Evolutionary conservation across 2,797 vertebrate species (phyloP).

Genomic region (Sebastes paucispinis): DNA sequence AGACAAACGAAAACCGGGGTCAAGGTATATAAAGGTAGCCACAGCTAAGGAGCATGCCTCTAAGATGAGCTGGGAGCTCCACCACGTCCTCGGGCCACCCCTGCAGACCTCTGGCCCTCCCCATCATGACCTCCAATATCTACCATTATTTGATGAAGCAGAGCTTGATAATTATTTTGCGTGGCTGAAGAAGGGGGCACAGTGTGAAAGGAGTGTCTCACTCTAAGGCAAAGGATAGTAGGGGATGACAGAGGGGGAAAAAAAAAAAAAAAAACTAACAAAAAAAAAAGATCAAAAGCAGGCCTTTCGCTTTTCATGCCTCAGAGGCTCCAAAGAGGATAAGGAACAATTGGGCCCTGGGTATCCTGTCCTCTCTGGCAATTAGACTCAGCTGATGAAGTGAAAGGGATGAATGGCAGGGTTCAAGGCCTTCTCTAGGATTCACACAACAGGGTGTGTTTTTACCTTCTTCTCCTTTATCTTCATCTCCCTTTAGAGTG

Average conservation of each 20-base stretch:
- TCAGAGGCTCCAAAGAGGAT: slow-evolving; percentile 99
- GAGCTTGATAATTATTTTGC: slow-evolving; percentile 99
- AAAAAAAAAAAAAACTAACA: slow-evolving; percentile 69
- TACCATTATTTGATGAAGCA: slow-evolving; percentile 95
- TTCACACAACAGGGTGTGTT: slow-evolving; percentile 98
- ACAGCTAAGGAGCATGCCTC: slow-evolving; percentile 91
- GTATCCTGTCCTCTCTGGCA: slow-evolving; percentile 99
- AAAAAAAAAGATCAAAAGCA: slow-evolving; percentile 95
- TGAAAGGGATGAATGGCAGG: slow-evolving; percentile 99
- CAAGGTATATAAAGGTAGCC: slow-evolving; percentile 98
- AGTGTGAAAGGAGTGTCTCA: slow-evolving; percentile 95
- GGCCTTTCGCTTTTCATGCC: slow-evolving; percentile 98
- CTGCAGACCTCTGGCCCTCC: slow-evolving; percentile 91
- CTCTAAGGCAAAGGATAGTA: slow-evolving; percentile 90
- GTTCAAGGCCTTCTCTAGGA: slow-evolving; percentile 98
- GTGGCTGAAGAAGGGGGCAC: slow-evolving; percentile 90
- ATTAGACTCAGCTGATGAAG: slow-evolving; percentile 99
- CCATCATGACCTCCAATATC: slow-evolving; percentile 95
- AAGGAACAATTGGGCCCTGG: slow-evolving; percentile 97
- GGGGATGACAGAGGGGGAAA: slow-evolving; percentile 80
- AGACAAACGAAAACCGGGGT: slow-evolving; percentile 96
- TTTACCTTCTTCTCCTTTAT: slow-evolving; percentile 82
- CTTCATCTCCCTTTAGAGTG: slow-evolving; percentile 83
- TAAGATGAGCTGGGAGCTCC: slow-evolving; percentile 90
- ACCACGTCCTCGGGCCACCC: slow-evolving; percentile 81